Percentiles rank a stretch among this genome's conserved stretches.
These are phyloP conservation scores for Mythimna loreyi DNA, from an alignment of 2,888 invertebrate genomes.

Conservation along the genomic window DNA sequence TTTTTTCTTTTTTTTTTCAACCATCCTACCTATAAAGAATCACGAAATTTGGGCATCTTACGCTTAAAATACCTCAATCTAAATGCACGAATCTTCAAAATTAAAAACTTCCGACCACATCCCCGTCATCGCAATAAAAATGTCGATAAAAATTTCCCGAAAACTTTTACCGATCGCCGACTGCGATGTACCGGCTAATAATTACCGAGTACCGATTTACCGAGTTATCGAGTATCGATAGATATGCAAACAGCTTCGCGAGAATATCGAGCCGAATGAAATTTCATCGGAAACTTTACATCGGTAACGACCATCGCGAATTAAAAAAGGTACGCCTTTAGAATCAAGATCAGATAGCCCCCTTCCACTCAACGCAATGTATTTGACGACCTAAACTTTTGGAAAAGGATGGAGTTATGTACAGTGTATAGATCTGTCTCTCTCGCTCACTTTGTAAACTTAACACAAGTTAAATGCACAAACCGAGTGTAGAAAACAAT, in stretches of 20 bases:
- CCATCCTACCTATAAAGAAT: background rate
- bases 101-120: slow-evolving; percentile 9
- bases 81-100: background rate
- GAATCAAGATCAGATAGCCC: slow-evolving; percentile 30
- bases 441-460: too few relatives aligned
- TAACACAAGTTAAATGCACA: too few relatives aligned
- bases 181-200: slow-evolving; percentile 38
- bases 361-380: too few relatives aligned
- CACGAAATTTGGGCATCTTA: background rate
- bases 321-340: slow-evolving; percentile 45
- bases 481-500: too few relatives aligned
- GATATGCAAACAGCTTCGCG: slow-evolving; percentile 70
- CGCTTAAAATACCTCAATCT: slow-evolving; percentile 13
- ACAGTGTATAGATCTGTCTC: too few relatives aligned
- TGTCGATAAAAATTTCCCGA: slow-evolving; percentile 38
- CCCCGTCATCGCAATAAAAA: slow-evolving; percentile 31
- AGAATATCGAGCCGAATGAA: slow-evolving; percentile 58
- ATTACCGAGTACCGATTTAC: slow-evolving; percentile 41
- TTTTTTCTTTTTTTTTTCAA: background rate
- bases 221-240: slow-evolving; percentile 52
- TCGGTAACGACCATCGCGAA: slow-evolving; percentile 60
- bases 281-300: slow-evolving; percentile 63
- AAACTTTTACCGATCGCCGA: slow-evolving; percentile 35
- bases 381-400: too few relatives aligned
- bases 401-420: too few relatives aligned